Evolutionary conservation across 2,888 invertebrate species (phyloP), one percentile per base, ranked within the genome.

Genomic region (Crematogaster levior): DNA sequence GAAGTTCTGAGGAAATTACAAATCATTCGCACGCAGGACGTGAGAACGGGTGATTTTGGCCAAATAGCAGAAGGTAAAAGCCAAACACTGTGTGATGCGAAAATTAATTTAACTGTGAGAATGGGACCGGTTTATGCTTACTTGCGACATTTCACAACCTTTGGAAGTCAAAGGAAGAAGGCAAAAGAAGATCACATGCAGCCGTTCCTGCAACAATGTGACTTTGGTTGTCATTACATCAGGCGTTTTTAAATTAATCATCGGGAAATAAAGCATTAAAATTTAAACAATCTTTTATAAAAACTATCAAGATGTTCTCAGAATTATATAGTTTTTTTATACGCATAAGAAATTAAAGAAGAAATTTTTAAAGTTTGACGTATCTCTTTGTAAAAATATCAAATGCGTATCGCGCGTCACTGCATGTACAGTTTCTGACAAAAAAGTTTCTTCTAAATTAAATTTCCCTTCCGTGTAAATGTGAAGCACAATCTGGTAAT

Each of bases 1-100:
- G 61, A 84, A 83, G 85, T 46, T 34, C 66, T 18, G 34, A 73
- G 63, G 84, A 82, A 84, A 60, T 40, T 73, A 21, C n/a, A 27
- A 30, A 56, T n/a, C n/a, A 37, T 27, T 66, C 46, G 70, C 65
- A 18, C 34, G 61, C 46, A 61, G 77, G 43, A 61, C 30, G 83
- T 81, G 88, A n/a, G 85, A 87, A 83, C 21, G 40, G 34, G 68
- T n/a, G 63, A 89, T 60, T 75, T 75, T 60, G 60, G 43, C 34
- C 18, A 34, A n/a, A 53, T 56, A 43, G 34, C 12, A 34, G 72
- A 56, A 70, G 18, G 60, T 48, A 80, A 40, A 58, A 40, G 40
- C n/a, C 46, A 37, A 15, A 24, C 53, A 5, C 7, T 60, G n/a
- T 15, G 75, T n/a, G 58, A 53, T 56, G 43, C 68, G 30, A 61